These are phyloP conservation scores for Plutomurus gul DNA, from an alignment of 1,140 invertebrate genomes.

Conservation along the genomic window DNA sequence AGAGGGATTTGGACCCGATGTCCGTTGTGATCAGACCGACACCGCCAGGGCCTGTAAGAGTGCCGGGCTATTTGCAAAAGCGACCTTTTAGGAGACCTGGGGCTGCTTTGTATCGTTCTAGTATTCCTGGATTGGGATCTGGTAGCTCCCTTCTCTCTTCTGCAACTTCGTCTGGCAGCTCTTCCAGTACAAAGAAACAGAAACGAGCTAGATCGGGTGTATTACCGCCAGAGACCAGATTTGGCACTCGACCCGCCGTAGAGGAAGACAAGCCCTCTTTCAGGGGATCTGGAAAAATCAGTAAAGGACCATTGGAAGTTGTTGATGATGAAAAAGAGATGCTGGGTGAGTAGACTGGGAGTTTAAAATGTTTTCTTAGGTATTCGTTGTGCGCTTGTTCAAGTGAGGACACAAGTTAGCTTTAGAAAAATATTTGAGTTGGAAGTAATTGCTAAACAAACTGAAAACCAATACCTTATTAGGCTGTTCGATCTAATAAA, in stretches of 20 bases:
- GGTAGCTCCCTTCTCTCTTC: not conserved
- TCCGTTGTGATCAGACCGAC: conserved; percentile 50
- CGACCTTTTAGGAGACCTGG: conserved; percentile 51
- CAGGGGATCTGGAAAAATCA: conserved; percentile 48
- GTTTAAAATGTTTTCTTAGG: not conserved
- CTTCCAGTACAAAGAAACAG: conserved; percentile 15
- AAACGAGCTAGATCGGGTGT: conserved; percentile 15
- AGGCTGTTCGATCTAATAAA: no score
- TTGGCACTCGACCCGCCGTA: conserved; percentile 12
- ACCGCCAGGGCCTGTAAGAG: conserved; percentile 50
- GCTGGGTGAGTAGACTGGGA: not conserved
- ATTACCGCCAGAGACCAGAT: conserved; percentile 11
- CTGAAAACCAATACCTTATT: no score
- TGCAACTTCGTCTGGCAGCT: not conserved
- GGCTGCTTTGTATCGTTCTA: conserved; percentile 47
- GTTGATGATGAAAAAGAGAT: conserved; percentile 45
- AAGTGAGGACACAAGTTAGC: no score
- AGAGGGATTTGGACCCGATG: conserved; percentile 50
- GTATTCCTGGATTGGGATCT: not conserved
- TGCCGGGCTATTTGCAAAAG: conserved; percentile 52
- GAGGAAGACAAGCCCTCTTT: conserved; percentile 20
- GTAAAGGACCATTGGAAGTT: conserved; percentile 46
- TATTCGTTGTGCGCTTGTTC: not conserved
- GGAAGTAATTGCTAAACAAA: no score
- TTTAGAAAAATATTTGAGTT: no score